These are phyloP conservation scores for Cheilosia variabilis DNA, from an alignment of 2,888 invertebrate species.

Conservation along the genomic window DNA sequence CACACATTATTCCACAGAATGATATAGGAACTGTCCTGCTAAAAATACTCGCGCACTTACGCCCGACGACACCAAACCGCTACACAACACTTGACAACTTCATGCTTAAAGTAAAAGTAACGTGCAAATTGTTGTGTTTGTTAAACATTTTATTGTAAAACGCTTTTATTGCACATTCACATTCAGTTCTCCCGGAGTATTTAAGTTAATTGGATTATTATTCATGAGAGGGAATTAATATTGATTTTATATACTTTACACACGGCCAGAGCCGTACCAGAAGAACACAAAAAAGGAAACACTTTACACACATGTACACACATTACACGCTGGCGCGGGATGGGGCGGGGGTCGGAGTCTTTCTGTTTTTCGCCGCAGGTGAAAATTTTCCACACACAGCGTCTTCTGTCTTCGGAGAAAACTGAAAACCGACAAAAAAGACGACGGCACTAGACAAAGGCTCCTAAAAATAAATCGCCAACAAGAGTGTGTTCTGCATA, in stretches of 20 bases:
- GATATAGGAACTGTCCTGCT: constrained; percentile 12
- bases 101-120: background rate
- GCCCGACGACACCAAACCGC: background rate
- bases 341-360: background rate
- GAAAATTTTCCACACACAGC: constrained; percentile 28
- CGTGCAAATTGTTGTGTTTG: constrained; percentile 4
- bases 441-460: constrained; percentile 41
- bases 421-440: constrained; percentile 15
- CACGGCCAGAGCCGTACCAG: constrained; percentile 2
- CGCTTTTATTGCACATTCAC: constrained; percentile 63
- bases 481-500: constrained; percentile 35
- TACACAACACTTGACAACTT: constrained; percentile 1
- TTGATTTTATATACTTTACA: constrained; percentile 62
- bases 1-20: background rate
- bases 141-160: constrained; percentile 16
- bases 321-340: background rate
- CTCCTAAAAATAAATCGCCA: constrained; percentile 66
- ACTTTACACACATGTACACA: constrained; percentile 36
- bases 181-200: constrained; percentile 59
- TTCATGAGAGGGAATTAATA: constrained; percentile 70
- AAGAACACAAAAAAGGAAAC: constrained; percentile 3
- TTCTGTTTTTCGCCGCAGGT: constrained; percentile 11
- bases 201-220: constrained; percentile 70
- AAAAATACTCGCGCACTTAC: background rate
- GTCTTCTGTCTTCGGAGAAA: constrained; percentile 8